These are phyloP conservation scores for Plumapathes pennacea DNA, from an alignment of 92 coral and sea anemone species.

Conservation along the genomic window DNA sequence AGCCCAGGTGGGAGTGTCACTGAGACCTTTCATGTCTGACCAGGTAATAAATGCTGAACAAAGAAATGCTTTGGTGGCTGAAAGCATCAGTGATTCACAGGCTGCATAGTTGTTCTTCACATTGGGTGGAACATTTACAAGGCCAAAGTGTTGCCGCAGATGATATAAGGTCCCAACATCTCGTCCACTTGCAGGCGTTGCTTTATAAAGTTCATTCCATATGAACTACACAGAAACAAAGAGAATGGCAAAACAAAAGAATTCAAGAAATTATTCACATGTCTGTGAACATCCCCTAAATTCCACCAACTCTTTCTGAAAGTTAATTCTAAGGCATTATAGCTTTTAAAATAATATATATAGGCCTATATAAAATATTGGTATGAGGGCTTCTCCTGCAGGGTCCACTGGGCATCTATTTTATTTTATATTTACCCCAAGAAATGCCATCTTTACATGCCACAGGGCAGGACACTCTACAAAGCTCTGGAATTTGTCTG, in stretches of 20 bases:
- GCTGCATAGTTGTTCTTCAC: constrained; percentile 56
- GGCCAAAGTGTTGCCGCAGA: constrained; percentile 49
- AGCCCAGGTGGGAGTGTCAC: neutral
- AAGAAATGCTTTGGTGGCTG: constrained; percentile 62
- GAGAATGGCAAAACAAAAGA: too few species aligned
- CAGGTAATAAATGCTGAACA: constrained; percentile 64
- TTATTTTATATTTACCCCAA: constrained; percentile 18
- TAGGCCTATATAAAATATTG: too few species aligned
- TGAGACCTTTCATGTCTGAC: constrained; percentile 21
- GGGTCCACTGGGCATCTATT: too few species aligned
- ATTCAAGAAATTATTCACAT: too few species aligned
- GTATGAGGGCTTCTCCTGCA: too few species aligned
- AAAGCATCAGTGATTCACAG: constrained; percentile 54
- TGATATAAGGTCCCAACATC: constrained; percentile 67
- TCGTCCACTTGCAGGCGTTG: constrained; percentile 51
- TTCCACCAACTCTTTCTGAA: too few species aligned
- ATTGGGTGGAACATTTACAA: constrained; percentile 49
- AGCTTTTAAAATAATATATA: too few species aligned
- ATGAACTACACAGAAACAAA: constrained; percentile 30
- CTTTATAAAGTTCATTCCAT: constrained; percentile 59
- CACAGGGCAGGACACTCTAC: constrained; percentile 55
- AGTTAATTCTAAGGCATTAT: too few species aligned
- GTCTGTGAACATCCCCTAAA: too few species aligned
- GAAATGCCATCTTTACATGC: constrained; percentile 61
- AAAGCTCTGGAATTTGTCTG: constrained; percentile 41